Percentiles rank a stretch among this genome's conserved stretches.
These are phyloP conservation scores for Drosophila asahinai DNA, from an alignment of 1,140 invertebrate genomes.

Conservation along the genomic window DNA sequence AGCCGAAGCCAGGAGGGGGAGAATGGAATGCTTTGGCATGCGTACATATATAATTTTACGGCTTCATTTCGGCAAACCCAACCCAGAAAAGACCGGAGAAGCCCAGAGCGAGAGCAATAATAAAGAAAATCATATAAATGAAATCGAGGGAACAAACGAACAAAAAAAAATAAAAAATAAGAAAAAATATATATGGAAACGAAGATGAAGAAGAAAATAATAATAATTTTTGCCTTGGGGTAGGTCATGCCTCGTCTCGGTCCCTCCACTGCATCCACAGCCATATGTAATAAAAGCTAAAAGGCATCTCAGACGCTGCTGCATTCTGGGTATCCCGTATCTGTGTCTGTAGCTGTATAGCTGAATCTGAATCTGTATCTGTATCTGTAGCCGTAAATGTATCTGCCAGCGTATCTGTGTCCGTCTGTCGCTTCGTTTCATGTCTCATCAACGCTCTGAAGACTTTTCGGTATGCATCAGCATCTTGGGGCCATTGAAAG, in stretches of 20 bases:
- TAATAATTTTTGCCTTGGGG: conserved; percentile 80
- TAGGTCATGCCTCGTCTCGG: conserved; percentile 68
- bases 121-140: conserved; percentile 61
- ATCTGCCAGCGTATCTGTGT: conserved; percentile 27
- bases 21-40: conserved; percentile 31
- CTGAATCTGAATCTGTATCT: conserved; percentile 21
- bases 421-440: conserved; percentile 64
- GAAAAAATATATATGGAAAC: conserved; percentile 27
- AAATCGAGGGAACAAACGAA: conserved; percentile 38
- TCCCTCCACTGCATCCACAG: conserved; percentile 29
- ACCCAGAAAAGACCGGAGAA: conserved; percentile 45
- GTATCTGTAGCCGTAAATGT: conserved; percentile 19
- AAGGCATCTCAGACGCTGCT: conserved; percentile 41
- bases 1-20: not conserved
- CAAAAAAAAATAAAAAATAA: conserved; percentile 14
- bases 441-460: conserved; percentile 63
- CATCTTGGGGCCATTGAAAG: conserved; percentile 46
- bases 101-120: conserved; percentile 60
- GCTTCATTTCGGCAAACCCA: conserved; percentile 68
- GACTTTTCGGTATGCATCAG: conserved; percentile 64
- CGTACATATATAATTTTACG: conserved; percentile 71
- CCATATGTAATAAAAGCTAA: conserved; percentile 73
- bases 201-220: conserved; percentile 57
- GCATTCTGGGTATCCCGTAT: conserved; percentile 25
- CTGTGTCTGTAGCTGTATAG: conserved; percentile 1